Percentiles rank a stretch among this genome's conserved stretches.
These are phyloP conservation scores for Fistularia commersonii DNA, from an alignment of 2,797 vertebrate species.

Conservation along the genomic window DNA sequence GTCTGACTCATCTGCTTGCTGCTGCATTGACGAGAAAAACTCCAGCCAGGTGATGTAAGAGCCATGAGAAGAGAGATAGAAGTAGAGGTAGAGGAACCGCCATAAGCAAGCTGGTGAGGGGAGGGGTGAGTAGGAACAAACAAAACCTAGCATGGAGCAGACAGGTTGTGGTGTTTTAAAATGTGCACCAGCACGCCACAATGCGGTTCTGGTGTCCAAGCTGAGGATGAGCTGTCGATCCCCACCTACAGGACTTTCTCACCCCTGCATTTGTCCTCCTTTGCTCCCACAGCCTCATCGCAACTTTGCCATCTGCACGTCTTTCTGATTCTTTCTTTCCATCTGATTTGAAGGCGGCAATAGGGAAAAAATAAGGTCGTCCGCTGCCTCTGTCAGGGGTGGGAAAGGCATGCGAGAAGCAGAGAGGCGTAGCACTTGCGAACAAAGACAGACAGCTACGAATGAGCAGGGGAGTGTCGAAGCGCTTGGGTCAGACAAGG, in stretches of 20 bases:
- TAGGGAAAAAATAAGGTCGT: conserved; percentile 43
- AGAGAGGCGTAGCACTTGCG: conserved; percentile 25
- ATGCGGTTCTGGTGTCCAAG: conserved; percentile 73
- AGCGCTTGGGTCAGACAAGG: conserved; percentile 42
- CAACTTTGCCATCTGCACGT: conserved; percentile 51
- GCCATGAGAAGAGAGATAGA: conserved; percentile 50
- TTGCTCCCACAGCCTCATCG: conserved; percentile 10
- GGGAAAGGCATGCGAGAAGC: conserved; percentile 23
- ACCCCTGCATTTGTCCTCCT: conserved; percentile 11
- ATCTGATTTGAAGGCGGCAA: conserved; percentile 23
- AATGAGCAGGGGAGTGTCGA: too few species aligned
- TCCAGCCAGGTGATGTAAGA: conserved; percentile 75
- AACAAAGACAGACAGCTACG: conserved; percentile 22
- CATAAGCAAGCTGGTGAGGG: conserved; percentile 33
- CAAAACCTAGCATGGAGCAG: conserved; percentile 47
- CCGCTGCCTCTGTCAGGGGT: conserved; percentile 35
- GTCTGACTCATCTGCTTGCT: conserved; percentile 76
- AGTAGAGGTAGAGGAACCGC: conserved; percentile 47
- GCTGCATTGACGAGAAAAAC: conserved; percentile 69
- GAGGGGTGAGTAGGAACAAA: conserved; percentile 32
- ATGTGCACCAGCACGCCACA: conserved; percentile 81
- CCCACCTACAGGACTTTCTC: conserved; percentile 35
- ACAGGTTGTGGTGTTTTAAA: conserved; percentile 64
- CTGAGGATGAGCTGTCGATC: conserved; percentile 58
- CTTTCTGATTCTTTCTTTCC: conserved; percentile 28